Evolutionary conservation across 2,113 vertebrate species (phyloP).

Genomic region (Mastomys natalensis): DNA sequence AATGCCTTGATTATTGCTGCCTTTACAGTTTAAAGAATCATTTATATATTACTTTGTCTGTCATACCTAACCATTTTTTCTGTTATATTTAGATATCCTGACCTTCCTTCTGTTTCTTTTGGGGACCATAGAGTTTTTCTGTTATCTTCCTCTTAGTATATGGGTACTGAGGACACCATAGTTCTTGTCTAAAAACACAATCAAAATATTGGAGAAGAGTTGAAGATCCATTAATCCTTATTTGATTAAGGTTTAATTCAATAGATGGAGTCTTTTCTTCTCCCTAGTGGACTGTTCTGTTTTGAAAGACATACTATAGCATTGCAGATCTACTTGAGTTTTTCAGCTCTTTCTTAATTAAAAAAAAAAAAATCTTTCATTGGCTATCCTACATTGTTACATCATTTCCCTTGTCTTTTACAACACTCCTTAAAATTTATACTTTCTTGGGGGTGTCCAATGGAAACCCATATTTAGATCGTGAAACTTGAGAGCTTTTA

Average conservation of each 20-base stretch:
- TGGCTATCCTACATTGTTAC: neutral
- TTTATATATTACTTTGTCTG: neutral
- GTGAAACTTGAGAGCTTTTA: neutral
- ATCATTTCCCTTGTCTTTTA: neutral
- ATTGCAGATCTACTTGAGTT: neutral
- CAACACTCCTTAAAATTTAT: neutral
- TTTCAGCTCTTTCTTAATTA: neutral
- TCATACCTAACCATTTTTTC: neutral
- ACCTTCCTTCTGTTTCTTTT: neutral
- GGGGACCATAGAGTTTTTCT: rapidly evolving
- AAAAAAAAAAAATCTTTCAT: neutral
- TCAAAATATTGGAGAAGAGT: neutral
- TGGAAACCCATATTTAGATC: too few species aligned
- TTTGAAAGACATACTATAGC: neutral
- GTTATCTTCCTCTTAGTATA: neutral
- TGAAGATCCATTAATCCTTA: neutral
- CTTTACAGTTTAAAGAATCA: neutral
- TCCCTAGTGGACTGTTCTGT: neutral
- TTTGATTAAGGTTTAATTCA: neutral
- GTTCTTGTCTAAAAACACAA: neutral
- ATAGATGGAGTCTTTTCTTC: neutral
- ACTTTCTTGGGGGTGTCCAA: neutral
- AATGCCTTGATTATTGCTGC: neutral
- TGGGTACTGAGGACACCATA: neutral
- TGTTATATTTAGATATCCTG: rapidly evolving